phyloP scores from a whole-genome alignment of 2,888 invertebrate genomes.

The Drosophila emarginata region DNA sequence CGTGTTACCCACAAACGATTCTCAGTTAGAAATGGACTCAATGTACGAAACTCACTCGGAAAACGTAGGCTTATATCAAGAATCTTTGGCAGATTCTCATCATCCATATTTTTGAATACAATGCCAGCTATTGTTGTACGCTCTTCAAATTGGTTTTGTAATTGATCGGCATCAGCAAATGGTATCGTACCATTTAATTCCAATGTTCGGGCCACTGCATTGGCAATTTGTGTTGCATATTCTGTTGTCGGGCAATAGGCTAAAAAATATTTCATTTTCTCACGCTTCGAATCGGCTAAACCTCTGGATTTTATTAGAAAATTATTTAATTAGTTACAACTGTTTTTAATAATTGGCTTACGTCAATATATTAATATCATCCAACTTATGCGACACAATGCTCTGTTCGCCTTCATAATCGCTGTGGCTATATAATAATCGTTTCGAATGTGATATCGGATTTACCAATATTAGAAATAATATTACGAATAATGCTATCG shows the following conservation, averaged over 20 bases:
- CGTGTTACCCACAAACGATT: slow-evolving; percentile 74
- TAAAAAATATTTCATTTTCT: slow-evolving; percentile 53
- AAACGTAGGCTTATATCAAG: slow-evolving; percentile 64
- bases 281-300: slow-evolving; percentile 46
- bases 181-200: slow-evolving; percentile 41
- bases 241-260: slow-evolving; percentile 53
- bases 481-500: slow-evolving; percentile 51
- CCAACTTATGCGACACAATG: slow-evolving; percentile 43
- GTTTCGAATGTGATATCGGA: slow-evolving; percentile 45
- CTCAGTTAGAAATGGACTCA: slow-evolving; percentile 47
- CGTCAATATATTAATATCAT: slow-evolving; percentile 56
- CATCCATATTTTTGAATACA: slow-evolving; percentile 34
- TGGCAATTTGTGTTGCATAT: slow-evolving; percentile 30
- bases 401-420: slow-evolving; percentile 31
- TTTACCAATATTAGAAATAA: slow-evolving; percentile 50
- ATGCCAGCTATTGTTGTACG: slow-evolving; percentile 64
- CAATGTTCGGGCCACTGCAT: slow-evolving; percentile 40
- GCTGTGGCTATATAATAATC: slow-evolving; percentile 38
- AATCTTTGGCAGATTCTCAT: slow-evolving; percentile 23
- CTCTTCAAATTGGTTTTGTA: slow-evolving; percentile 61
- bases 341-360: slow-evolving; percentile 36
- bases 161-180: slow-evolving; percentile 19
- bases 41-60: slow-evolving; percentile 72
- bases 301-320: slow-evolving; percentile 16
- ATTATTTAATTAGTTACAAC: too few species aligned